Conservation (phyloP, 2,113 vertebrate genomes). For the Solenodon paradoxus region DNA sequence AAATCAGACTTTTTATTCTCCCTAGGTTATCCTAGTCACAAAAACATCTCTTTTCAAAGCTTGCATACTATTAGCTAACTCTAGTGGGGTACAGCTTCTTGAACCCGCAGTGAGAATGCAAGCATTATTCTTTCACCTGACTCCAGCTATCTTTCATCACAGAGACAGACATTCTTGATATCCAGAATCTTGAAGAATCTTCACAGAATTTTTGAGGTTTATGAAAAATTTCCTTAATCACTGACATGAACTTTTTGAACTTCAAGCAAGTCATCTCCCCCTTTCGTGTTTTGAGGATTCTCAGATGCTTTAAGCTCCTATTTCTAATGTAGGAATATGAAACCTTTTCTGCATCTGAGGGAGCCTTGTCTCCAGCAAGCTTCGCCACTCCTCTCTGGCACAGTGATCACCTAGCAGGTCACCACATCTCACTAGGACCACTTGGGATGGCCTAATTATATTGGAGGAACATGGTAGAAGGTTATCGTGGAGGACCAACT, state of each 20-base stretch:
- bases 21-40: conserved; percentile 78
- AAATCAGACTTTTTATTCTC: conserved; percentile 80
- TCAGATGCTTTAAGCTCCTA: background rate
- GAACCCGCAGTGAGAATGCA: conserved; percentile 80
- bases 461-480: background rate
- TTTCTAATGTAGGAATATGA: conserved; percentile 35
- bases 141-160: conserved; percentile 77
- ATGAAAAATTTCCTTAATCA: conserved; percentile 75
- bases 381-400: background rate
- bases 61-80: conserved; percentile 83
- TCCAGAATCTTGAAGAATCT: conserved; percentile 80
- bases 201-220: conserved; percentile 75
- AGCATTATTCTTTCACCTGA: conserved; percentile 78
- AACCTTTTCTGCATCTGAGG: background rate
- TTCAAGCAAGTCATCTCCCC: conserved; percentile 52
- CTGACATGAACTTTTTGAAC: conserved; percentile 67
- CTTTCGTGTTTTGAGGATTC: conserved; percentile 46
- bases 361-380: background rate
- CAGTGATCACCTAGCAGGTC: background rate
- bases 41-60: conserved; percentile 80
- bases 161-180: conserved; percentile 77
- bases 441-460: background rate
- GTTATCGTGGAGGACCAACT: background rate
- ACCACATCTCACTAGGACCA: background rate
- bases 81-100: conserved; percentile 77